Evolutionary conservation across 2,797 vertebrate genomes (phyloP).

Genomic region (Sebastes miniatus): DNA sequence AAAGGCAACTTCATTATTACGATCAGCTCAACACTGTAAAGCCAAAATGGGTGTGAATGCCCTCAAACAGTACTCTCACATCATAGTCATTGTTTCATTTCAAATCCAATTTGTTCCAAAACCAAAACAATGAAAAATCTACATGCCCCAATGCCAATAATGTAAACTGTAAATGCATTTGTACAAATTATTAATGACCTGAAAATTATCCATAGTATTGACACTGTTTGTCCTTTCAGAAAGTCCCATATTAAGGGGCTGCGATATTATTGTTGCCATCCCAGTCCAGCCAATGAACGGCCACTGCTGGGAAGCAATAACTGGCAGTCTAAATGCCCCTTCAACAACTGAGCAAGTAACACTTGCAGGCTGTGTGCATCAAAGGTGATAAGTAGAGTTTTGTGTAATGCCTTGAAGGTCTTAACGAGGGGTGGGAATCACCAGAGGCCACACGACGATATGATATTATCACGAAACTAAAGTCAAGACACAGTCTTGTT

Average conservation of each 20-base stretch:
- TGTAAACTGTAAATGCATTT: conserved; percentile 32
- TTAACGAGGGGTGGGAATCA: background rate
- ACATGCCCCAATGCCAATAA: background rate
- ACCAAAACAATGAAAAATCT: conserved; percentile 13
- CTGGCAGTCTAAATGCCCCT: conserved; percentile 16
- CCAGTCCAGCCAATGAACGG: conserved; percentile 1
- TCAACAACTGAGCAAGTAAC: background rate
- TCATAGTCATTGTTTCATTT: conserved; percentile 9
- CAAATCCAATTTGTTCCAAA: background rate
- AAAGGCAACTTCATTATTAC: background rate
- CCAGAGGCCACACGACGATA: too few relatives aligned
- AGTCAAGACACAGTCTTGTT: too few relatives aligned
- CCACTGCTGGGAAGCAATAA: conserved; percentile 30
- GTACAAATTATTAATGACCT: conserved; percentile 25
- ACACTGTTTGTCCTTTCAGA: conserved; percentile 22
- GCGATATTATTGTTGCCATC: conserved; percentile 9
- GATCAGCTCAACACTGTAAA: background rate
- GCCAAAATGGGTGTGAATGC: background rate
- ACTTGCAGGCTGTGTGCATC: conserved; percentile 38
- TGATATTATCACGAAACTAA: too few relatives aligned
- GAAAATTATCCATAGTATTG: conserved; percentile 39
- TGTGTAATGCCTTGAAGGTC: conserved; percentile 17
- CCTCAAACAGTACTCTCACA: background rate
- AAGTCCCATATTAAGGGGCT: background rate
- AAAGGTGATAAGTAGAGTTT: conserved; percentile 27